phyloP scores from a whole-genome alignment of 2,888 invertebrate species.

The Drosophila emarginata region DNA sequence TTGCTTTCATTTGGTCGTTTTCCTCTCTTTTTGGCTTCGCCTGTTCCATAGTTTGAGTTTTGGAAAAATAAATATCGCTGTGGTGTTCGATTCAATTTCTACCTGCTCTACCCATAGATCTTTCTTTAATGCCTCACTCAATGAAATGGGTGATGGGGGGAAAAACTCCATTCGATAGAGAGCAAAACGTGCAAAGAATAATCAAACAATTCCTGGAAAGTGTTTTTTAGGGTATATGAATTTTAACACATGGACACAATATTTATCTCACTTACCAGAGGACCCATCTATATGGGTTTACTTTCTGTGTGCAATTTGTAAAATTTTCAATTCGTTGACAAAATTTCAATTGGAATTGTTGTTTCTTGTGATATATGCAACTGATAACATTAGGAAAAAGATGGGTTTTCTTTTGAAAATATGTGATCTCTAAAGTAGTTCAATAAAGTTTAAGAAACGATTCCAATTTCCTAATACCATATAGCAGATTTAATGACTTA shows the following conservation, averaged over 20 bases:
- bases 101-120: constrained; percentile 6
- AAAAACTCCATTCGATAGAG: neutral
- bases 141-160: neutral
- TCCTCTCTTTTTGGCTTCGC: constrained; percentile 7
- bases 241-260: neutral
- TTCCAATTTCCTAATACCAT: too few relatives aligned
- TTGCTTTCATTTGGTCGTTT: constrained; percentile 14
- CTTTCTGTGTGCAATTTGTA: neutral
- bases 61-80: constrained; percentile 58
- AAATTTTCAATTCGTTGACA: neutral
- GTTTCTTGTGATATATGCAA: too few relatives aligned
- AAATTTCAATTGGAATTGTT: neutral
- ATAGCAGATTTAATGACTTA: too few relatives aligned
- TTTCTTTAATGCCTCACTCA: neutral
- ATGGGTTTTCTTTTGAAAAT: too few relatives aligned
- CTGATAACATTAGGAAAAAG: too few relatives aligned
- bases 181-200: constrained; percentile 4
- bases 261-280: neutral
- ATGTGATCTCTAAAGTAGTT: too few relatives aligned
- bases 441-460: too few relatives aligned
- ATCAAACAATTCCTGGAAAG: neutral
- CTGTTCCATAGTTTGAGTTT: constrained; percentile 1
- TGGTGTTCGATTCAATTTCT: constrained; percentile 14
- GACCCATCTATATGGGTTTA: neutral
- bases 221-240: neutral